Evolutionary conservation across 2,888 invertebrate species (phyloP).

Genomic region (Petrophora chlorosata): DNA sequence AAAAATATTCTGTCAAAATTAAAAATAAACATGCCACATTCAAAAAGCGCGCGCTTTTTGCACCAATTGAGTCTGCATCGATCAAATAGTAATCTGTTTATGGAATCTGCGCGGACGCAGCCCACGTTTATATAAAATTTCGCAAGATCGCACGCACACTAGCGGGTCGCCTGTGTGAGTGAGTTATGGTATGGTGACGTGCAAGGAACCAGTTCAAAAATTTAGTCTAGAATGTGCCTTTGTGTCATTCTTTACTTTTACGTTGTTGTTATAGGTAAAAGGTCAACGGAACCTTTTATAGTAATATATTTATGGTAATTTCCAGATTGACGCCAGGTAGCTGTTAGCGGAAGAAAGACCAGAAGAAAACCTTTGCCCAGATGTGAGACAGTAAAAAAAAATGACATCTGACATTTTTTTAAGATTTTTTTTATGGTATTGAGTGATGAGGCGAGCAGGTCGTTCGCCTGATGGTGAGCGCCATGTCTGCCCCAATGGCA

Average conservation of each 20-base stretch:
- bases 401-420: too few species aligned
- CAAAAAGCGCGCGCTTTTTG: slow-evolving; percentile 31
- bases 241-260: neutral
- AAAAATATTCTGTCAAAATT: neutral
- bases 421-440: too few species aligned
- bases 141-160: slow-evolving; percentile 32
- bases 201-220: slow-evolving; percentile 14
- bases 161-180: slow-evolving; percentile 1
- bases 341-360: too few species aligned
- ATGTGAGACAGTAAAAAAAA: too few species aligned
- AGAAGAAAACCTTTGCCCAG: too few species aligned
- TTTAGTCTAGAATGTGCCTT: slow-evolving; percentile 4
- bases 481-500: too few species aligned
- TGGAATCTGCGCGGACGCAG: slow-evolving; percentile 27
- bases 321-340: too few species aligned
- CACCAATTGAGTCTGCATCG: slow-evolving; percentile 35
- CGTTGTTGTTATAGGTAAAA: too few species aligned
- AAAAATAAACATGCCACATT: slow-evolving; percentile 32
- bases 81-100: slow-evolving; percentile 26
- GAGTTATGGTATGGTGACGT: slow-evolving; percentile 14
- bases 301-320: too few species aligned
- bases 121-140: slow-evolving; percentile 36
- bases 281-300: too few species aligned
- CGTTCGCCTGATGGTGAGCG: too few species aligned
- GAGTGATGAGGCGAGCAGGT: too few species aligned